Evolutionary conservation across 2,113 vertebrate genomes (phyloP), one percentile per base, ranked within the genome.

Genomic region (Cryptotis parvus): DNA sequence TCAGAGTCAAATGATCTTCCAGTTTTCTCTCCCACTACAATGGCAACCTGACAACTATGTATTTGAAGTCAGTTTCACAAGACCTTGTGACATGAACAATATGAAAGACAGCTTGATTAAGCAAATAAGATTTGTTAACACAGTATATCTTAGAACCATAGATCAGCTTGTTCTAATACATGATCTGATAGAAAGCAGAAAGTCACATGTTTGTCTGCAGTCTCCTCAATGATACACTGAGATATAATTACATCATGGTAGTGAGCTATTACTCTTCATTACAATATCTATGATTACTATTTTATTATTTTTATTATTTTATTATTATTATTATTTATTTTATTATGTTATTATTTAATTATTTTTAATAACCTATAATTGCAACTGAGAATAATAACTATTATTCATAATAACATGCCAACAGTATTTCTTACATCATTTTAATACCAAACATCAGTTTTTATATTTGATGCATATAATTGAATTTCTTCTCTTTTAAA

Each of bases 41-140:
- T 52, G 37, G 49, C 74, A 89, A 90, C 33, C 73, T 35, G 29
- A 75, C 39, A 74, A 26, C 24, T 63, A 1, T 41, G 41, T 92
- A 16, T 70, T 81, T 41, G 76, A 14, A 41, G 41, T 70, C 63
- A 33, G 10, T 96, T 89, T 93, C 95, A 84, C 31, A 94, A 95
- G 45, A 31, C 39, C 55, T 80, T 68, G 4, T 65, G 41, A 84
- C 26, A 41, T 11, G 31, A 77, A 68, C 76, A 24, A 41, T 78
- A 69, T 3, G 61, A 69, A 85, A n/a, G 45, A 41, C 7, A 55
- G 15, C 29, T 87, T 82, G 74, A 82, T 92, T 86, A 78, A 90
- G 87, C 81, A 95, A 95, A 35, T 41, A 22, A 80, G 20, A 49
- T 78, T 80, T 66, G 16, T 89, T 70, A 55, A 24, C 39, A 77